These are phyloP conservation scores for Zoanthus sansibaricus DNA, from an alignment of 92 coral and sea anemone species.

Conservation along the genomic window DNA sequence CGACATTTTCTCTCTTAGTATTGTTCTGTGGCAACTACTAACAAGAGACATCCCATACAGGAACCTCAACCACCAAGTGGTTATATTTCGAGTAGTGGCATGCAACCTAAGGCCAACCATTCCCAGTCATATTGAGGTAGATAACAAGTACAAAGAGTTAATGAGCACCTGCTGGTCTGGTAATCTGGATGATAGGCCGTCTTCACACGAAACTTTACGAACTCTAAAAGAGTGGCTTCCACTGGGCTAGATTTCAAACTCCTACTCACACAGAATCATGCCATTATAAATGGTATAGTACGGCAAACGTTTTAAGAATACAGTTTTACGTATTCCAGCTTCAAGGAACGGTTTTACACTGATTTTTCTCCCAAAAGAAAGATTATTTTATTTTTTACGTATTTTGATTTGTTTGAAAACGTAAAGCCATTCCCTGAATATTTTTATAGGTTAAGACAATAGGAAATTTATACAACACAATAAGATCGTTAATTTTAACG, in stretches of 20 bases:
- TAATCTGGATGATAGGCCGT: constrained; percentile 73
- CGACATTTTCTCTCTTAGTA: constrained; percentile 88
- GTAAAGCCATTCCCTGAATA: constrained; percentile 18
- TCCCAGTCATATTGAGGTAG: constrained; percentile 76
- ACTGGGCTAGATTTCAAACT: background rate
- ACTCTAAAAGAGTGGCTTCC: constrained; percentile 63
- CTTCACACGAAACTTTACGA: constrained; percentile 60
- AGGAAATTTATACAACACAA: too few species aligned
- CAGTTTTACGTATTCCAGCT: constrained; percentile 7
- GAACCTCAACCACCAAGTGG: constrained; percentile 89
- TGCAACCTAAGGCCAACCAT: constrained; percentile 87
- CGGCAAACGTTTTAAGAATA: constrained; percentile 5
- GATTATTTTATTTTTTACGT: background rate
- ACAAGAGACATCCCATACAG: constrained; percentile 91
- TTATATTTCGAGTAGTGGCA: constrained; percentile 91
- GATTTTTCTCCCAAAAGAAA: background rate
- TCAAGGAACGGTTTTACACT: constrained; percentile 2
- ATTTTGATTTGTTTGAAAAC: background rate
- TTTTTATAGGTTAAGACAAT: too few species aligned
- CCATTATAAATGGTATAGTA: background rate
- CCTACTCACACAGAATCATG: background rate
- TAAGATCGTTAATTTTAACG: too few species aligned
- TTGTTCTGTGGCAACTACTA: constrained; percentile 92
- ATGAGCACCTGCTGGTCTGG: constrained; percentile 94
- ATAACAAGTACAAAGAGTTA: constrained; percentile 86